phyloP scores from a whole-genome alignment of 2,888 invertebrate species.

The Eilema sororculum region DNA sequence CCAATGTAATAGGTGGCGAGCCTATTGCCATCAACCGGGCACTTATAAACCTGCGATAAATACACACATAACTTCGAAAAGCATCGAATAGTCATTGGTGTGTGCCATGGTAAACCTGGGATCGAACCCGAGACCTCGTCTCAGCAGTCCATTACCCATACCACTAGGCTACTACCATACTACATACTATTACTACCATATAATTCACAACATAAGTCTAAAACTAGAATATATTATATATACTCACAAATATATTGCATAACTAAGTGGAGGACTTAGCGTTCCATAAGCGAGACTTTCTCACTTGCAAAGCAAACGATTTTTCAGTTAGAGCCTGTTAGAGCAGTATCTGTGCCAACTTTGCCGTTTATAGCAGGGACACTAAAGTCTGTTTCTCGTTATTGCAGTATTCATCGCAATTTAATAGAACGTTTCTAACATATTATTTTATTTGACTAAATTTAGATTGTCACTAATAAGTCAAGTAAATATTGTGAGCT shows the following conservation, averaged over 20 bases:
- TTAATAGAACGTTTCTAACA: neutral
- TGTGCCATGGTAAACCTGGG: no score
- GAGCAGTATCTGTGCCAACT: neutral
- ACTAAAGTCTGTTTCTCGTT: neutral
- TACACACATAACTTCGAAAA: no score
- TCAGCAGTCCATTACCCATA: no score
- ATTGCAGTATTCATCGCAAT: neutral
- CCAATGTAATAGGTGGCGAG: no score
- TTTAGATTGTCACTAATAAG: neutral
- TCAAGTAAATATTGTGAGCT: neutral
- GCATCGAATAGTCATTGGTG: no score
- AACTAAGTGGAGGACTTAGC: neutral
- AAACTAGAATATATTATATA: neutral
- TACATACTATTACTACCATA: no score
- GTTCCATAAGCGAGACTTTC: neutral
- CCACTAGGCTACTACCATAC: no score
- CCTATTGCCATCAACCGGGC: no score
- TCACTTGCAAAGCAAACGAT: neutral
- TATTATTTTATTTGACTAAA: neutral
- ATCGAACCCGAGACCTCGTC: no score
- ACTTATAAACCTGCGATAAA: no score
- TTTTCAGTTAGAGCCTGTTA: neutral
- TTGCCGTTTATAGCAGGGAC: neutral
- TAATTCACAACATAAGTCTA: neutral
- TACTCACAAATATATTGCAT: neutral